Base-by-base conservation (phyloP, 2,888 invertebrate species). In the Temnothorax unifasciatus region DNA sequence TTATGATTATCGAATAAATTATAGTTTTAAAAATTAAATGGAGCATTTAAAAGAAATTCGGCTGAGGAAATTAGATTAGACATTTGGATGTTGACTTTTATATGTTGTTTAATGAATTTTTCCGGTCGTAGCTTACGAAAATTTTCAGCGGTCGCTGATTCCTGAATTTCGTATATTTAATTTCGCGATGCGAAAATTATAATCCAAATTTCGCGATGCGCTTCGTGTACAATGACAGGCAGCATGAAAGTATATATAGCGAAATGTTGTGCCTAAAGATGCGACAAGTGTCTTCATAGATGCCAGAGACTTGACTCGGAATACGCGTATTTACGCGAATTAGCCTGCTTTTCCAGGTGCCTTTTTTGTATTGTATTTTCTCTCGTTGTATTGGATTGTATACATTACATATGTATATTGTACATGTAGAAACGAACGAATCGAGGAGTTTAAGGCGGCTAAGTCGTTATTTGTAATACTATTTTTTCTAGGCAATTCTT, bases 341-440 rank as follows among this genome's bases (percentile, higher is more conserved):
- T 86, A 86, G 85, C 90, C 91, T 90, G 90, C 87, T 91, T 89
- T 90, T 90, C 44, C 91, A 90, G 92, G 90, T 90, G 89, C 87
- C 88, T 91, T 92, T 41, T 79, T 91, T 92, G 89, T 92, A 92
- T 91, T 77, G 68, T 77, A 68, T 77, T 52, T 52, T 91, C 90
- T 91, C 85, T 88, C 84, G 88, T 87, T 79, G 73, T 91, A 91
- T 87, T 93, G 91, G 92, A 93, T 92, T 90, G 91, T 92, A 92
- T 66, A 64, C 44, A 59, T 68, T 11, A 69, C 50, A 71, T 54
- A 74, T 61, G 15, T 34, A 74, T 50, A 57, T 34, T 77, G 18
- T 77, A 69, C 66, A 76, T 77, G 47, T 69, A 69, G 77, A 54
- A 76, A 18, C 34, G 57, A 75, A 77, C 38, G 59, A 71, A 81